Evolutionary conservation across 92 coral and sea anemone species (phyloP), one percentile per base, ranked within the genome.

Genomic region (Epizoanthus fatuus): DNA sequence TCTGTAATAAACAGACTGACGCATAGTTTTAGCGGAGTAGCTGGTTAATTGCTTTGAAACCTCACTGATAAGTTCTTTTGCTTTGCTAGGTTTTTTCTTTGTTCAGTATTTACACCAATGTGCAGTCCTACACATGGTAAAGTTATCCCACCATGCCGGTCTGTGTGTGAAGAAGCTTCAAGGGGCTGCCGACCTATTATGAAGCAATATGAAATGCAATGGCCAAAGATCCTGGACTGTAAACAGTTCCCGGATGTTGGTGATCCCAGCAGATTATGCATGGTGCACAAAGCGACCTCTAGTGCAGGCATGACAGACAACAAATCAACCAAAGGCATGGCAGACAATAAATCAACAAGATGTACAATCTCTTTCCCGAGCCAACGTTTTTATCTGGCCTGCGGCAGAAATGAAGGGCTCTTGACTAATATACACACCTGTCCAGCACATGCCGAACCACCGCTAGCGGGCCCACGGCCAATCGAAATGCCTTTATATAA

Each of bases 121-220:
- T 73, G 79, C 12, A 52, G 13, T 51, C 45, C 79, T 0, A 45
- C 4, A 11, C 44, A 29, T 5, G 38, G 25, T 3, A 73, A 13
- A 52, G 63, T 73, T 52, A 15, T 73, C 63, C 79, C 79, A 5
- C 79, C 79, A 19, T 73, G 79, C 63, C 79, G 79, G 40, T 73
- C 60, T n/a, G 44, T 73, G 38, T 73, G 79, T 73, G 63, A 73
- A 73, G 47, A 49, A 29, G 79, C 79, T 10, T 47, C 60, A 45
- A 73, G 45, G 22, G 79, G 79, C 63, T 73, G 79, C 16, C 60
- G 29, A 12, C 4, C 79, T 1, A 52, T 73, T 11, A 47, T 73
- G 42, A 52, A 73, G 60, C 62, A 73, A 40, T 73, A 73, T 2
- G 9, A 52, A 11, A 25, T 52, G 10, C 37, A 35, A 49, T 73